Conservation (phyloP, 2,888 invertebrate genomes). For the Gonocerus acuteangulatus region DNA sequence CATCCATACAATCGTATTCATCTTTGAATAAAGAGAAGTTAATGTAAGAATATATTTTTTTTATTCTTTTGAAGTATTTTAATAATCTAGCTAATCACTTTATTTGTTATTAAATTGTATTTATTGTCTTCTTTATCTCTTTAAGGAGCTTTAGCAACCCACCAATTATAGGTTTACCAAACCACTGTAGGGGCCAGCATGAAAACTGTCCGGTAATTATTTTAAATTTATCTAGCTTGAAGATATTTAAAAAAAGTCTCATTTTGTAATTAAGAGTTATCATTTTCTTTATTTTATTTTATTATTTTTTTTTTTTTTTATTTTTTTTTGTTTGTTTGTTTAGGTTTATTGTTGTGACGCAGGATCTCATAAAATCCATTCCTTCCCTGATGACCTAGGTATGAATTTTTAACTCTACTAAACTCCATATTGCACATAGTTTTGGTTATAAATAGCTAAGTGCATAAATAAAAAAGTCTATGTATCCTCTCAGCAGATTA, state of each 20-base stretch:
- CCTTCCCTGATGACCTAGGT: slow-evolving; percentile 33
- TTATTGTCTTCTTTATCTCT: no score
- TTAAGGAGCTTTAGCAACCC: slow-evolving; percentile 29
- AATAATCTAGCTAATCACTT: neutral
- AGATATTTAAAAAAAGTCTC: neutral
- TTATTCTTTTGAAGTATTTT: neutral
- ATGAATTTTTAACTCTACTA: neutral
- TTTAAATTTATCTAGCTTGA: no score
- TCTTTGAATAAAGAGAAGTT: slow-evolving; percentile 27
- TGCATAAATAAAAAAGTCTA: no score
- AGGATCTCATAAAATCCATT: slow-evolving; percentile 12
- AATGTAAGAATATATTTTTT: slow-evolving; percentile 25
- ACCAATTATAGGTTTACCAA: slow-evolving; percentile 32
- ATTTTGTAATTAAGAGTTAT: no score
- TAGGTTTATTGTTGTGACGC: slow-evolving; percentile 34
- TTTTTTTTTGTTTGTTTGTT: no score
- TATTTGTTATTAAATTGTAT: neutral
- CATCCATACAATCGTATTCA: slow-evolving; percentile 29
- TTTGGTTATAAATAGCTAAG: no score
- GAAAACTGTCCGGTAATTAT: slow-evolving; percentile 30
- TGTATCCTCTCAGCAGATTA: no score
- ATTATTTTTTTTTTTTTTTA: neutral
- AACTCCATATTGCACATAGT: neutral
- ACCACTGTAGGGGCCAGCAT: slow-evolving; percentile 28
- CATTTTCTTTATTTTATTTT: neutral